These are phyloP conservation scores for Cephus nigrinus DNA, from an alignment of 2,888 invertebrate genomes.

Conservation along the genomic window DNA sequence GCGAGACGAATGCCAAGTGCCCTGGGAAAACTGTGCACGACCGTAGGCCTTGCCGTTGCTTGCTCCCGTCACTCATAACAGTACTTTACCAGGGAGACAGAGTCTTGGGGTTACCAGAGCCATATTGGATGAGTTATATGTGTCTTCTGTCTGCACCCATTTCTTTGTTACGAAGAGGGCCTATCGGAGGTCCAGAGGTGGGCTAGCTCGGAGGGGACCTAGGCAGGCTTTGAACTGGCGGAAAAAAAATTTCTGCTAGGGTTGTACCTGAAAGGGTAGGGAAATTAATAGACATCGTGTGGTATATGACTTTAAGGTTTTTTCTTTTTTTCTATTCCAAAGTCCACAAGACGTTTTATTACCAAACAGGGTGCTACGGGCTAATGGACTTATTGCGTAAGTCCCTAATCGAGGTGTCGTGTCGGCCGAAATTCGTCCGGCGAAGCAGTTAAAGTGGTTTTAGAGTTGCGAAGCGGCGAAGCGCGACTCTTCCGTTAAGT, in stretches of 20 bases:
- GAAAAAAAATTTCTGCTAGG: neutral
- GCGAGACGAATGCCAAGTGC: conserved; percentile 40
- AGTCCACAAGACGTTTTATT: neutral
- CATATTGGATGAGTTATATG: neutral
- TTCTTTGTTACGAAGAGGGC: neutral
- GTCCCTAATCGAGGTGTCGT: neutral
- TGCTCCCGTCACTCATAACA: conserved; percentile 24
- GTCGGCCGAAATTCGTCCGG: neutral
- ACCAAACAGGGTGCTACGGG: neutral
- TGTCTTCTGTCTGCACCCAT: conserved; percentile 10
- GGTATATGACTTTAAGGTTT: neutral
- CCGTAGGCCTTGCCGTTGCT: conserved; percentile 19
- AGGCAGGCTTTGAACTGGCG: neutral
- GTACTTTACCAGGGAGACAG: conserved; percentile 7
- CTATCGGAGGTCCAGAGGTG: neutral
- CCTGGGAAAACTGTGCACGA: conserved; percentile 42
- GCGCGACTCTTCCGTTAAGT: neutral
- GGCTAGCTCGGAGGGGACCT: neutral
- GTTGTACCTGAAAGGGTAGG: neutral
- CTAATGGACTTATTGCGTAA: neutral
- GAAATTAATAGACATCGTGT: neutral
- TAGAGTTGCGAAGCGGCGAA: neutral
- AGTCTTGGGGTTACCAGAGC: neutral
- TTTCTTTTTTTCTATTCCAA: neutral
- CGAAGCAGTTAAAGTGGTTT: neutral